Percentiles rank a stretch among this genome's conserved stretches.
Evolutionary conservation across 1,140 invertebrate genomes (phyloP).

Genomic region (Aphidius gifuensis): DNA sequence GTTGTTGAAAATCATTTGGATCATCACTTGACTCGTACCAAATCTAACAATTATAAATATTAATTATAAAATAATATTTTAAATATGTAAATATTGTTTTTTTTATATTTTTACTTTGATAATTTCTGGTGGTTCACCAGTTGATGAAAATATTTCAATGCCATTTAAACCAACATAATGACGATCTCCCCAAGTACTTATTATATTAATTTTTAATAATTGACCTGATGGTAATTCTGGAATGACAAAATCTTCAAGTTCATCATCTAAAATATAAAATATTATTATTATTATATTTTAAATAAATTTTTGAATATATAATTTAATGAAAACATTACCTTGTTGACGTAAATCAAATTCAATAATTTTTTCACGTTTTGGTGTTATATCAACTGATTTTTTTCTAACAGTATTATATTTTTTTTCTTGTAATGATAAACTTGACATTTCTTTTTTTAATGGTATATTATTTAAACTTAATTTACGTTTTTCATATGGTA

Average conservation of each 20-base stretch:
- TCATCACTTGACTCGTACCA: slow-evolving; percentile 62
- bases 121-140: slow-evolving; percentile 60
- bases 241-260: slow-evolving; percentile 55
- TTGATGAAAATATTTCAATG: slow-evolving; percentile 70
- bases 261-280: slow-evolving; percentile 16
- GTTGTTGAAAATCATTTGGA: slow-evolving; percentile 57
- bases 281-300: no score
- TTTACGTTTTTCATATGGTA: background rate
- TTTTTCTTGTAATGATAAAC: no score
- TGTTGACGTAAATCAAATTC: background rate
- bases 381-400: no score
- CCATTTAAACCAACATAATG: slow-evolving; percentile 79
- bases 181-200: slow-evolving; percentile 79
- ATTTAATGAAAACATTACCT: background rate
- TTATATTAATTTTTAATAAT: slow-evolving; percentile 67
- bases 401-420: no score
- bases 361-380: no score
- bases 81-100: slow-evolving; percentile 8
- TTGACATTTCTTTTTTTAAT: no score
- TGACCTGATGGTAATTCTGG: slow-evolving; percentile 72
- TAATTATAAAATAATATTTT: background rate
- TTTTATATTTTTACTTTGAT: slow-evolving; percentile 55
- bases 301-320: slow-evolving; percentile 1
- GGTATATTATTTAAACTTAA: background rate
- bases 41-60: slow-evolving; percentile 50